Evolutionary conservation across 2,888 invertebrate species (phyloP).

Genomic region (Sphaeridia pumilis): DNA sequence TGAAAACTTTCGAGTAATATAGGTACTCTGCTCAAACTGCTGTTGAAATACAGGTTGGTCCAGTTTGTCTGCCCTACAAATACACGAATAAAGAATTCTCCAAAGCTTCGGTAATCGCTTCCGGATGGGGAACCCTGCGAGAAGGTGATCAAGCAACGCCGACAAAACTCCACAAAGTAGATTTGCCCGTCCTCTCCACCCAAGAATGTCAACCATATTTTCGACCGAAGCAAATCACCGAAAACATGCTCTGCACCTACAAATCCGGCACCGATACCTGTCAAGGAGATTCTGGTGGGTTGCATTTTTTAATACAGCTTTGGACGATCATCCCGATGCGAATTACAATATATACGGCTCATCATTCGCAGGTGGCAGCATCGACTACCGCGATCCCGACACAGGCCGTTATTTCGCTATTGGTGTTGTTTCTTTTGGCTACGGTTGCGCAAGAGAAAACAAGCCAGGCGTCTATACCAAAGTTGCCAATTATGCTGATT

Average conservation of each 20-base stretch:
- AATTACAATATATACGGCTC: too few species aligned
- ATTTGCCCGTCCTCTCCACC: constrained; percentile 10
- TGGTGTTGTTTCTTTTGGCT: constrained; percentile 27
- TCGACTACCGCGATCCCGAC: constrained; percentile 21
- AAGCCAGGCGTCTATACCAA: constrained; percentile 28
- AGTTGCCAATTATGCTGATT: constrained; percentile 23
- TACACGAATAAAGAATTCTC: background rate
- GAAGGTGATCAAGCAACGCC: background rate
- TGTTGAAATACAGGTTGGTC: background rate
- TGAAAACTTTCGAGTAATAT: background rate
- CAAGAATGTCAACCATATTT: constrained; percentile 12
- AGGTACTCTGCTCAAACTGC: too few species aligned
- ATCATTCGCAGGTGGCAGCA: constrained; percentile 27
- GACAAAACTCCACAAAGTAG: constrained; percentile 9
- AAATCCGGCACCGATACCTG: constrained; percentile 16
- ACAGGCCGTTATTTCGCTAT: constrained; percentile 21
- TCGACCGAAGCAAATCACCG: background rate
- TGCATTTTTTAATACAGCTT: too few species aligned
- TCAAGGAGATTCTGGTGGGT: constrained; percentile 8
- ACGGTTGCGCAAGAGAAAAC: constrained; percentile 21
- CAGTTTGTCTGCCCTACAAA: constrained; percentile 14
- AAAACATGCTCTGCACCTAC: constrained; percentile 19
- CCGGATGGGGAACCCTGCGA: constrained; percentile 11
- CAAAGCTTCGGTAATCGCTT: background rate
- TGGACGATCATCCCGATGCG: too few species aligned